A percentile compares a stretch with the other conserved stretches of the same genome.
Conservation (phyloP, 2,797 vertebrate genomes). For the Rhinophrynus dorsalis region DNA sequence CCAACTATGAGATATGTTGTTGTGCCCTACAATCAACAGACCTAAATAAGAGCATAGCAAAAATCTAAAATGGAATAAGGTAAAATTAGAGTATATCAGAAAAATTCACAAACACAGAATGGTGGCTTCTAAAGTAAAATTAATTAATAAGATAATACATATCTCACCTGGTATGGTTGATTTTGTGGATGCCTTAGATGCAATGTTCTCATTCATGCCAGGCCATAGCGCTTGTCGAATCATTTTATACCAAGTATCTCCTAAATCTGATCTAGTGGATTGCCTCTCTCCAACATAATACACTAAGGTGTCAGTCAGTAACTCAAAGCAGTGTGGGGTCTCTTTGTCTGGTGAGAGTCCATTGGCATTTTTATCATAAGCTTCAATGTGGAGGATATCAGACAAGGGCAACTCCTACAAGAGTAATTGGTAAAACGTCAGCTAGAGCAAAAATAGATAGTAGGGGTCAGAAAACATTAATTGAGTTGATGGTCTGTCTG, state of each 20-base stretch:
- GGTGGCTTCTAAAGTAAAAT: too few species aligned
- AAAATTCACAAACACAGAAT: too few species aligned
- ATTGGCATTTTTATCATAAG: conserved; percentile 71
- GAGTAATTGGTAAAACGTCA: neutral
- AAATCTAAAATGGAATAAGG: too few species aligned
- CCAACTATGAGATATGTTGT: too few species aligned
- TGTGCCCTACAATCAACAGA: too few species aligned
- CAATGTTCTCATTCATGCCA: conserved; percentile 62
- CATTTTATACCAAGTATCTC: conserved; percentile 79
- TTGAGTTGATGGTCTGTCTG: too few species aligned
- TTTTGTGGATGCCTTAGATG: conserved; percentile 73
- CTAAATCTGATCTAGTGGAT: conserved; percentile 13
- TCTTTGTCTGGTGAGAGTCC: conserved; percentile 71
- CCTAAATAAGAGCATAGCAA: too few species aligned
- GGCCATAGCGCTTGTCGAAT: conserved; percentile 91
- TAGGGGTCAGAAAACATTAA: too few species aligned
- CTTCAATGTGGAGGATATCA: conserved; percentile 81
- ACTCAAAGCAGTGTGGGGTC: conserved; percentile 88
- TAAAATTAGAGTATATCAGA: too few species aligned
- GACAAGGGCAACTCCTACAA: conserved; percentile 86
- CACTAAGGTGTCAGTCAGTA: conserved; percentile 80
- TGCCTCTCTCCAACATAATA: conserved; percentile 87
- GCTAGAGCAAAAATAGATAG: too few species aligned
- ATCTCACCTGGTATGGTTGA: conserved; percentile 54
- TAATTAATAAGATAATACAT: too few species aligned